Evolutionary conservation across 1,140 invertebrate species (phyloP).

Genomic region (Nasonia vitripennis): DNA sequence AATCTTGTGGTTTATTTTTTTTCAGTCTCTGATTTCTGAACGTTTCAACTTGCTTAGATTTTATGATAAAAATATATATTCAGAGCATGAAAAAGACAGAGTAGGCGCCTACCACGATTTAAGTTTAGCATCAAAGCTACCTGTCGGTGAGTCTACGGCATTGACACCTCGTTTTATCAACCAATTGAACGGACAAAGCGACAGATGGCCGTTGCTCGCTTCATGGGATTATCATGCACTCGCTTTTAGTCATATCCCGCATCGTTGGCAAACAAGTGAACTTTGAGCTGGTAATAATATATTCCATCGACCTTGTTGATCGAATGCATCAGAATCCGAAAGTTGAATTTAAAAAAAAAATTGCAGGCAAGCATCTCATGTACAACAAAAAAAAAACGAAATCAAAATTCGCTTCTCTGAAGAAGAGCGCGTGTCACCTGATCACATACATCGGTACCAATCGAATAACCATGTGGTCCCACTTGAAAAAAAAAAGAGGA

Average conservation of each 20-base stretch:
- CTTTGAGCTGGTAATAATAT: not conserved
- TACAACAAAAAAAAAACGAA: too few species aligned
- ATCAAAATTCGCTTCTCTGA: too few species aligned
- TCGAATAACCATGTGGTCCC: not conserved
- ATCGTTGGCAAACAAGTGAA: not conserved
- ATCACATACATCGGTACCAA: not conserved
- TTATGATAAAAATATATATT: too few species aligned
- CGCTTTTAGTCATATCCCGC: slow-evolving; percentile 51
- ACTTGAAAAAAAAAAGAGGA: not conserved
- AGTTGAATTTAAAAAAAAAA: too few species aligned
- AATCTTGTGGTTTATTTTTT: too few species aligned
- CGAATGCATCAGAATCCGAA: too few species aligned
- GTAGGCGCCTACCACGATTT: too few species aligned
- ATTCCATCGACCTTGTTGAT: too few species aligned
- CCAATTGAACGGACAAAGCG: slow-evolving; percentile 61
- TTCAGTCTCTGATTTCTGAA: too few species aligned
- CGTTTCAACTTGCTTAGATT: too few species aligned
- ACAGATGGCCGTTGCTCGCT: slow-evolving; percentile 66
- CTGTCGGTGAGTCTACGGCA: slow-evolving; percentile 54
- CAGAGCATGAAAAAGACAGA: too few species aligned
- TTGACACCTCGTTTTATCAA: slow-evolving; percentile 65
- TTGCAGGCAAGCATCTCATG: too few species aligned
- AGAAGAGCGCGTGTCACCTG: not conserved
- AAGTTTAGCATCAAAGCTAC: slow-evolving; percentile 48
- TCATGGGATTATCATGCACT: slow-evolving; percentile 66